Conservation (phyloP, 2,113 vertebrate species). For the Myotis brandtii region DNA sequence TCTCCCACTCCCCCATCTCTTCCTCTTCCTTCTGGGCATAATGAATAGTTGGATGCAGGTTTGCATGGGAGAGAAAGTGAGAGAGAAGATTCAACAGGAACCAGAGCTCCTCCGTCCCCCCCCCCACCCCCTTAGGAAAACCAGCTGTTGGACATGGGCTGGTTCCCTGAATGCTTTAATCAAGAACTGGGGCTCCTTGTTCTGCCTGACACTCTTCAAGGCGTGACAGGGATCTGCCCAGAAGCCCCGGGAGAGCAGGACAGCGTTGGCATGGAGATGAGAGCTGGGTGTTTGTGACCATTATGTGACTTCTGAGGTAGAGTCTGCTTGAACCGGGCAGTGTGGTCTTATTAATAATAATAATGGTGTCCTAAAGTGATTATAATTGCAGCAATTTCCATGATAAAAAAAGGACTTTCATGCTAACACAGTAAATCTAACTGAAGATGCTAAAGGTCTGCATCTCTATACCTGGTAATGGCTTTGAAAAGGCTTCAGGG, state of each 20-base stretch:
- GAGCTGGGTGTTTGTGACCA: background rate
- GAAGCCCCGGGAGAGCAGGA: background rate
- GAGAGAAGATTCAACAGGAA: background rate
- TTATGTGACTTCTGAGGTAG: background rate
- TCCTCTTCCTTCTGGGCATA: no score
- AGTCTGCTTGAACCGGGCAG: conserved; percentile 11
- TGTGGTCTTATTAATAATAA: conserved; percentile 68
- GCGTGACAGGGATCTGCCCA: background rate
- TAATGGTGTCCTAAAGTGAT: conserved; percentile 68
- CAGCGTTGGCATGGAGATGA: conserved; percentile 75
- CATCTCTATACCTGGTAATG: background rate
- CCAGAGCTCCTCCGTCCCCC: background rate
- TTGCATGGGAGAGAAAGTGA: accelerated
- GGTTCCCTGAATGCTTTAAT: background rate
- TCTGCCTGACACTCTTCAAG: background rate
- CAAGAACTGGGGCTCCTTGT: background rate
- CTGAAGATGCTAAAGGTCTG: background rate
- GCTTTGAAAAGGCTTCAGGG: background rate
- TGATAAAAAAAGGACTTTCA: conserved; percentile 50
- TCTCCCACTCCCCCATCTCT: background rate
- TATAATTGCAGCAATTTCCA: conserved; percentile 72
- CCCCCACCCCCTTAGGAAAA: background rate
- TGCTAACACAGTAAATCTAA: background rate
- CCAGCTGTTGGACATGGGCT: background rate
- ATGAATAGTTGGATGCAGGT: background rate